Conservation (phyloP, 2,888 invertebrate genomes). For the Scaeva pyrastri region DNA sequence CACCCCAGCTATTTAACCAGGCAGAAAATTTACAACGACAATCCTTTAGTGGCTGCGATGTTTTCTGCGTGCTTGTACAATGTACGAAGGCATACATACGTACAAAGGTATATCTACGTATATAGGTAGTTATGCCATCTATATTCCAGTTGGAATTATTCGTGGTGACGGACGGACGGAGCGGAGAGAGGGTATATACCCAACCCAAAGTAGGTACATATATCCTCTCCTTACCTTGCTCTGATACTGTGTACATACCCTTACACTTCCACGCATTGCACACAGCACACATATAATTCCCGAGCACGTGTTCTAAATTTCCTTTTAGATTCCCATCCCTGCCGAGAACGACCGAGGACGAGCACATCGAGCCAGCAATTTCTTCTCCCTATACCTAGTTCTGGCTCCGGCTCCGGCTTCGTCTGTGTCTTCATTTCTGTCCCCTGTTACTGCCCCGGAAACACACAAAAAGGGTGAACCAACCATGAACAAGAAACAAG, state of each 20-base stretch:
- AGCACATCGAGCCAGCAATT: constrained; percentile 34
- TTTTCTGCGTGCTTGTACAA: constrained; percentile 29
- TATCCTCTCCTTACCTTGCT: background rate
- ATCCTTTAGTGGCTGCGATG: constrained; percentile 54
- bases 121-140: background rate
- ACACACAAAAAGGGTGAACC: constrained; percentile 37
- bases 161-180: background rate
- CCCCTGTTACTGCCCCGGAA: background rate
- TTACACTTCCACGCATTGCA: constrained; percentile 8
- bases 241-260: background rate
- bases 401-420: background rate
- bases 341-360: constrained; percentile 5
- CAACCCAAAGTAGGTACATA: background rate
- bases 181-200: background rate
- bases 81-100: background rate
- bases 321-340: constrained; percentile 56
- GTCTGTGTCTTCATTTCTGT: background rate
- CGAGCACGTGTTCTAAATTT: constrained; percentile 75
- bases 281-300: constrained; percentile 64
- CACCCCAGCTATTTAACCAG: constrained; percentile 70
- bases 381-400: background rate
- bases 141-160: background rate
- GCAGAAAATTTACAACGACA: constrained; percentile 71
- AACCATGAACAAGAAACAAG: constrained; percentile 45
- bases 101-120: no score